These are phyloP conservation scores for Hafferia zeledoni DNA, from an alignment of 2,797 vertebrate genomes.

Conservation along the genomic window DNA sequence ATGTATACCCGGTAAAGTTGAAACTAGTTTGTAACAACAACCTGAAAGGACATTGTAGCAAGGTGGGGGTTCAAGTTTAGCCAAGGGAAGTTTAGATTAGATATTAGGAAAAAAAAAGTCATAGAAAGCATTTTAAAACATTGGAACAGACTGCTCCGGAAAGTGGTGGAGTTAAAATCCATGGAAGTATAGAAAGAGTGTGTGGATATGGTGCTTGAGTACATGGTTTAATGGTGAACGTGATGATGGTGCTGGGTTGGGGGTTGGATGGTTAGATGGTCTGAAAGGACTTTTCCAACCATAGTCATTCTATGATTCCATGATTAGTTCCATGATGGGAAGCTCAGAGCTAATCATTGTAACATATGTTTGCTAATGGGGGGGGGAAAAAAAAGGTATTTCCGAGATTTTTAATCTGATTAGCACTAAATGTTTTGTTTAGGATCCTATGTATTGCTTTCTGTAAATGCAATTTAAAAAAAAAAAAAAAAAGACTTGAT, in stretches of 20 bases:
- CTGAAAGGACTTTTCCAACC: neutral
- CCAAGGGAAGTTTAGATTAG: neutral
- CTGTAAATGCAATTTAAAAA: neutral
- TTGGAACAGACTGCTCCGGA: neutral
- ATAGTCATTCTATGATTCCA: neutral
- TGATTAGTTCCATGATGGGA: neutral
- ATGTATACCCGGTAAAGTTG: too few species aligned
- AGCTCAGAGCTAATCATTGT: neutral
- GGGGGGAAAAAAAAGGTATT: neutral
- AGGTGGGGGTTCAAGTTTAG: neutral
- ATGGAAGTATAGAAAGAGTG: neutral
- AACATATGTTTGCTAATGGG: neutral
- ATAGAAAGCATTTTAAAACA: neutral
- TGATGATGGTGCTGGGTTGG: neutral
- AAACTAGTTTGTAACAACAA: too few species aligned
- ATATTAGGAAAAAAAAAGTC: neutral
- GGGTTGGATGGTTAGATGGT: neutral
- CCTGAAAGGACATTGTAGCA: neutral
- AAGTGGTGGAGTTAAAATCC: neutral
- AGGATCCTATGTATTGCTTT: neutral
- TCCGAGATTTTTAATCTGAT: neutral
- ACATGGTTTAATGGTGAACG: neutral
- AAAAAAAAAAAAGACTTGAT: neutral
- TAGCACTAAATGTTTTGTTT: neutral
- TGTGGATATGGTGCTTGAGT: neutral